Evolutionary conservation across 2,888 invertebrate genomes (phyloP).

Genomic region (Drosophila paracracens): DNA sequence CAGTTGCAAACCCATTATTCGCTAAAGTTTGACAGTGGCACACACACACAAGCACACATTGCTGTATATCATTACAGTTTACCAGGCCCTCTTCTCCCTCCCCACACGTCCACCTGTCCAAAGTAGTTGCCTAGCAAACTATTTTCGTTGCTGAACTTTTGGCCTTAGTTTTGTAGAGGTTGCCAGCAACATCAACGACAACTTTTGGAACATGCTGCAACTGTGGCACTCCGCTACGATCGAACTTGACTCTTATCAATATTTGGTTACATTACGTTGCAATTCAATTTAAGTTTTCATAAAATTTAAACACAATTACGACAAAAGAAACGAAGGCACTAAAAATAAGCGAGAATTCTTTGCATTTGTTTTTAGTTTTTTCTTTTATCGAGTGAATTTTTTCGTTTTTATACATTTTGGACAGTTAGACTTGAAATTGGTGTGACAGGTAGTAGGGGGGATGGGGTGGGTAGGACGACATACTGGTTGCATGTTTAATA

Average conservation of each 20-base stretch:
- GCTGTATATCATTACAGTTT: constrained; percentile 39
- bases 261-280: constrained; percentile 54
- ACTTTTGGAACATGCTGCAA: not conserved
- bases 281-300: constrained; percentile 56
- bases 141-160: constrained; percentile 65
- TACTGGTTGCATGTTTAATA: constrained; percentile 36
- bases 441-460: not conserved
- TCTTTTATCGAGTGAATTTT: constrained; percentile 3
- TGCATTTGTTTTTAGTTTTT: not conserved
- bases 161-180: constrained; percentile 17
- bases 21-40: constrained; percentile 51
- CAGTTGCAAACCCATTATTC: constrained; percentile 50
- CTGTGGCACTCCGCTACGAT: constrained; percentile 9
- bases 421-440: constrained; percentile 37
- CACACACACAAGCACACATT: constrained; percentile 11
- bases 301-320: constrained; percentile 3
- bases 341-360: not conserved
- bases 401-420: constrained; percentile 11
- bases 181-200: constrained; percentile 12
- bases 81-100: not conserved
- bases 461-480: not conserved
- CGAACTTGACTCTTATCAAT: constrained; percentile 9
- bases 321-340: not conserved
- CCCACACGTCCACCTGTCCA: constrained; percentile 27
- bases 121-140: constrained; percentile 56